Evolutionary conservation across 2,113 vertebrate species (phyloP), one percentile per base, ranked within the genome.

Genomic region (Spermophilus dauricus): DNA sequence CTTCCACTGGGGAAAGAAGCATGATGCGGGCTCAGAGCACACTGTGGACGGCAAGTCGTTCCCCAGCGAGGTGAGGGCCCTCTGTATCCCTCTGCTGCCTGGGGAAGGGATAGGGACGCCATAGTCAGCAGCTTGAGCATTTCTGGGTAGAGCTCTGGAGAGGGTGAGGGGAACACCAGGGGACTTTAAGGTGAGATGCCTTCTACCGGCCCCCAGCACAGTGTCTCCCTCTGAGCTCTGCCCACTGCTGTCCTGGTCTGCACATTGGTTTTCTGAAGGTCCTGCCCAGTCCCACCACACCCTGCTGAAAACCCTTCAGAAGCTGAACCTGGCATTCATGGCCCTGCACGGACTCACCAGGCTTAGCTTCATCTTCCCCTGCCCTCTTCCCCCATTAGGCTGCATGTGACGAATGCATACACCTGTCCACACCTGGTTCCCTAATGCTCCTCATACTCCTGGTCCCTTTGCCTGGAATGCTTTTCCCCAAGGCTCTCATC

Each of bases 1-100:
- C 95, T 99, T 99, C 97, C 99, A 99, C 98, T 99, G 99, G 99
- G 99, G 99, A 2, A 99, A 98, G 94, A 99, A 99, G 77, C 99
- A 98, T 53, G 98, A 98, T 37, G 97, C 98, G 58, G 99, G 99
- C 72, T 99, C 99, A 0, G 99, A 99, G 97, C 99, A 99, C 95
- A 99, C 99, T 0, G 98, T 99, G 93, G 98, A 98, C 12, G 99
- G 99, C 96, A 99, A 98, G 69, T 98, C 99, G 42, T 99, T 99
- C 86, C 99, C 99, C 34, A 99, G 99, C 17, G 99, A 99, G 99
- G 99, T 99, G 96, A 98, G 97, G 37, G 61, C 48, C 91, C 39
- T 61, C 30, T 69, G 51, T 24, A 56, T 39, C 80, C 39, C 9
- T 84, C 24, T 32, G 86, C 75, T 72, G 5, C 58, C 34, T 20